phyloP scores from a whole-genome alignment of 2,888 invertebrate species.

The Acleris emargana region DNA sequence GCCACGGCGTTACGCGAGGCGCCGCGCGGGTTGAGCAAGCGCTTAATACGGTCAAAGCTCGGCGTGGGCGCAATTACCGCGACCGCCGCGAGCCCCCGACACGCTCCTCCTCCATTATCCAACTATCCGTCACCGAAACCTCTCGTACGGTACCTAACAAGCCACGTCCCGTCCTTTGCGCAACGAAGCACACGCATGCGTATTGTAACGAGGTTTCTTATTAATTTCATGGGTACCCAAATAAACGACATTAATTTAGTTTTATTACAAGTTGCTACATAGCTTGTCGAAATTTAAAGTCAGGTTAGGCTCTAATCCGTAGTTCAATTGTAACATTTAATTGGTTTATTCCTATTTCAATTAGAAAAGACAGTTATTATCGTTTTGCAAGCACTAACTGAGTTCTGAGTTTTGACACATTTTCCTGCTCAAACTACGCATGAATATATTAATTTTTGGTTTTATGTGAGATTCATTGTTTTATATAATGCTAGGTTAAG shows the following conservation, averaged over 20 bases:
- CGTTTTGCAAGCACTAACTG: too few species aligned
- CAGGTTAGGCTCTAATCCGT: neutral
- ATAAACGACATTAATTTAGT: constrained; percentile 29
- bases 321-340: neutral
- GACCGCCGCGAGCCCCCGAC: constrained; percentile 62
- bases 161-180: constrained; percentile 46
- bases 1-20: constrained; percentile 19
- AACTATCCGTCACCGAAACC: constrained; percentile 49
- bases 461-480: too few species aligned
- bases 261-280: constrained; percentile 31
- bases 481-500: too few species aligned
- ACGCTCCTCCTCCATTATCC: constrained; percentile 53
- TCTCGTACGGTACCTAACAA: constrained; percentile 52
- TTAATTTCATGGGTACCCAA: constrained; percentile 25
- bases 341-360: too few species aligned
- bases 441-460: too few species aligned
- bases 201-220: constrained; percentile 34
- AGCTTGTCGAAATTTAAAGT: neutral
- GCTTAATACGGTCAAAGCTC: constrained; percentile 56
- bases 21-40: constrained; percentile 56
- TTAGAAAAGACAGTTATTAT: too few species aligned
- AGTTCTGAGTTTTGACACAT: too few species aligned
- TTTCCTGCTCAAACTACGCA: too few species aligned
- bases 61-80: constrained; percentile 52
- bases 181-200: constrained; percentile 40